A percentile compares a stretch with the other conserved stretches of the same genome.
Evolutionary conservation across 1,140 invertebrate species (phyloP).

Genomic region (Andrena cerasifolii): DNA sequence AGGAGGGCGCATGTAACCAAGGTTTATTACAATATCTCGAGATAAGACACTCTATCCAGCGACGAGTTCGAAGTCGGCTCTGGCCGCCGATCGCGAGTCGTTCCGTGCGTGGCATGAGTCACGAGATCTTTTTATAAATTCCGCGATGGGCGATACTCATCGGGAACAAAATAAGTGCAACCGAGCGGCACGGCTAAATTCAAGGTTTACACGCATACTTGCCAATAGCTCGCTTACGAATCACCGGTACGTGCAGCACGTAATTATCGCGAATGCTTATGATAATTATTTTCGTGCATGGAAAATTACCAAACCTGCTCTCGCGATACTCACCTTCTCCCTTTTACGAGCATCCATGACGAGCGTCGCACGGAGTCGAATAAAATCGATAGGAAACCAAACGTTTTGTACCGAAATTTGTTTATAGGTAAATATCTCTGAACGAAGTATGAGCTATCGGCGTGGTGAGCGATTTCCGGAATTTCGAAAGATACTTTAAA

Average conservation of each 20-base stretch:
- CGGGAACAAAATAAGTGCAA: too few species aligned
- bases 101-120: neutral
- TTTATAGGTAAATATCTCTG: neutral
- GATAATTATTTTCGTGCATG: neutral
- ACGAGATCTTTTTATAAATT: neutral
- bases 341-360: neutral
- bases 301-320: neutral
- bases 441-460: neutral
- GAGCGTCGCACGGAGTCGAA: neutral
- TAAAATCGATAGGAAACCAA: neutral
- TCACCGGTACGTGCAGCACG: neutral
- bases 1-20: neutral
- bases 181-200: neutral
- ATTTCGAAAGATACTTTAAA: neutral
- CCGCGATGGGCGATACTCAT: too few species aligned
- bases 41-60: neutral
- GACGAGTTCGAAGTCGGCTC: neutral
- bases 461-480: neutral
- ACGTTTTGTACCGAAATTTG: neutral
- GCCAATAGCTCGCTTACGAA: neutral
- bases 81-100: too few species aligned
- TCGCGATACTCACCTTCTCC: neutral
- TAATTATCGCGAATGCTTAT: neutral
- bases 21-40: neutral
- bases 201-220: neutral